These are phyloP conservation scores for Teleopsis dalmanni DNA, from an alignment of 1,140 invertebrate genomes.

Conservation along the genomic window DNA sequence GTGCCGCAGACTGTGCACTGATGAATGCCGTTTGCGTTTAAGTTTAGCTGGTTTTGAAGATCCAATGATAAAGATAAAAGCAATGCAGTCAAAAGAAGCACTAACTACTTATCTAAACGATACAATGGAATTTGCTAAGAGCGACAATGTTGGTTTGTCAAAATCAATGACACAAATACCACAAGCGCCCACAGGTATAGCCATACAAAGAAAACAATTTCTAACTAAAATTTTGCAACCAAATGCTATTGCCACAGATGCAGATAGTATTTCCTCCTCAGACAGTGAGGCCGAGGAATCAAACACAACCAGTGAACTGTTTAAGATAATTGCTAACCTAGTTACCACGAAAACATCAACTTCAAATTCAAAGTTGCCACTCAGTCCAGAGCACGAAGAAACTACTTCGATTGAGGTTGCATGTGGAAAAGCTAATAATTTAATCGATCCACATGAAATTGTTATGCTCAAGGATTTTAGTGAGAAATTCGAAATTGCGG, in stretches of 20 bases:
- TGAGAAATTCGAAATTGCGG: slow-evolving; percentile 50
- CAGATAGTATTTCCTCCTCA: background rate
- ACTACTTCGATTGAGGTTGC: background rate
- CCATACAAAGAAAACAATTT: slow-evolving; percentile 14
- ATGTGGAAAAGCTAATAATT: background rate
- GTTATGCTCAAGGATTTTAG: slow-evolving; percentile 42
- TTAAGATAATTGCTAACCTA: slow-evolving; percentile 1
- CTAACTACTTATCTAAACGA: slow-evolving; percentile 8
- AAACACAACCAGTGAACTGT: slow-evolving; percentile 1
- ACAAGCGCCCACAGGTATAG: slow-evolving; percentile 4
- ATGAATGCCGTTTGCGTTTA: slow-evolving; percentile 24
- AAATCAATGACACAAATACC: background rate
- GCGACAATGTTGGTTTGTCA: background rate
- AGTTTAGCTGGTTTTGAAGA: slow-evolving; percentile 24
- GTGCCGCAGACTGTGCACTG: slow-evolving; percentile 30
- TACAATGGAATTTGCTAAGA: background rate
- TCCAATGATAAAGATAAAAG: background rate
- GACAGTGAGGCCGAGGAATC: slow-evolving; percentile 4
- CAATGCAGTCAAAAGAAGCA: background rate
- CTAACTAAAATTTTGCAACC: slow-evolving; percentile 6
- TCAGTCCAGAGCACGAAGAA: background rate
- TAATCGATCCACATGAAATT: slow-evolving; percentile 10
- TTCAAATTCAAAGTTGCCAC: background rate
- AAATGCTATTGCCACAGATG: slow-evolving; percentile 1
- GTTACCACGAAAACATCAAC: background rate